Evolutionary conservation across 2,888 invertebrate genomes (phyloP), one percentile per base, ranked within the genome.

Genomic region (Ormyrus nitidulus): DNA sequence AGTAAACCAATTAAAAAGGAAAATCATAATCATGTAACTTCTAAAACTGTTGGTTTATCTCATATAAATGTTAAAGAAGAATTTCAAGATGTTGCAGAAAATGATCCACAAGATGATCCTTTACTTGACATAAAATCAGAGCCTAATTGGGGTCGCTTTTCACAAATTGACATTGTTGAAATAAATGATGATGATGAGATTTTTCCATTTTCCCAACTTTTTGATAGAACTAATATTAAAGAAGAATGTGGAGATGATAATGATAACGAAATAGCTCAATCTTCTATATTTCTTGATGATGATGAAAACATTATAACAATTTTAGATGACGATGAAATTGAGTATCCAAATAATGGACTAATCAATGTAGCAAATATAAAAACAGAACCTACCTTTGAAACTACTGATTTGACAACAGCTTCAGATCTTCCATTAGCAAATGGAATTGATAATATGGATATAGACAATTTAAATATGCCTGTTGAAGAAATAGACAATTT

Each of bases 161-260:
- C 80, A 44, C 79, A 82, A 74, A 56, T 66, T 7, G 82, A 82
- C 69, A 2, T 82, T 19, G 69, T 80, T 58, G 82, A 81, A 64
- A 66, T 79, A 19, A 70, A 80, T 49, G 82, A 83, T 69, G 92
- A 92, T 86, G 92, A 92, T 70, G 93, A 92, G 62, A 92, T 92
- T 75, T 92, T 93, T 90, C 90, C 91, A 19, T 85, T 91, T 65
- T 92, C 93, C 65, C 91, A 93, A 59, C 91, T 93, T 2, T 93
- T 93, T 91, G 92, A 81, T 91, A 54, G 85, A 59, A 89, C 75
- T 9, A 89, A 84, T 79, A 86, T 85, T 54, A 85, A 85, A 46
- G 65, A 81, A n/a, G 83, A 84, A 34, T 79, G 85, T 46, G 84
- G 84, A 51, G 83, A 84, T 9, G 84, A 84, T 34, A 74, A 64